Percentiles rank a stretch among this genome's conserved stretches.
Evolutionary conservation across 1,140 invertebrate species (phyloP).

Genomic region (Tachypleus tridentatus): DNA sequence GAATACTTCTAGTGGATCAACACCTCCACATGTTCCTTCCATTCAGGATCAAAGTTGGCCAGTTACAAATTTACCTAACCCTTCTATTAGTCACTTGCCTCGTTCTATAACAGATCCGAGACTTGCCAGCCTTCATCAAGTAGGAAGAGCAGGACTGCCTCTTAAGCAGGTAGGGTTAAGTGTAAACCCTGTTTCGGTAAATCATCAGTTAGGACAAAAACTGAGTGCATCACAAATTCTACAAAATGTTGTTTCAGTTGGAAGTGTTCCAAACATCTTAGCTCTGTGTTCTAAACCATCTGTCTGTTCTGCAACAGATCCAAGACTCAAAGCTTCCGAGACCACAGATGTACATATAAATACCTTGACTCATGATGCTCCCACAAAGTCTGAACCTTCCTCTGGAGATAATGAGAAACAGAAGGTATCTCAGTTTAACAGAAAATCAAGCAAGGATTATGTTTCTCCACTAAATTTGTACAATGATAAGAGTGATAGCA

Average conservation of each 20-base stretch:
- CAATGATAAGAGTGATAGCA: slow-evolving; percentile 4
- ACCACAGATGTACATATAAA: background rate
- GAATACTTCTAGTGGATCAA: background rate
- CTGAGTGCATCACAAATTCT: background rate
- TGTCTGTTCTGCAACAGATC: too few relatives aligned
- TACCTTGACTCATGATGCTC: slow-evolving; percentile 10
- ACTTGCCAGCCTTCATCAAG: slow-evolving; percentile 14
- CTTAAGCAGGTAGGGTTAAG: background rate
- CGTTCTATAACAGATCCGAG: slow-evolving; percentile 16
- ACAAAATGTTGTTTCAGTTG: background rate
- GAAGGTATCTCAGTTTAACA: slow-evolving; percentile 11
- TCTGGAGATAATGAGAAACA: slow-evolving; percentile 6
- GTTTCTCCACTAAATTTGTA: slow-evolving; percentile 20
- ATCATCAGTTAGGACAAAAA: background rate
- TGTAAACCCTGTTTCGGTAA: background rate
- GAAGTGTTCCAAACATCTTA: background rate
- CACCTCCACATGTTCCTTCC: background rate
- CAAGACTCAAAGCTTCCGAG: background rate
- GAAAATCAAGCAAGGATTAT: slow-evolving; percentile 20
- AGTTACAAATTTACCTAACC: slow-evolving; percentile 2
- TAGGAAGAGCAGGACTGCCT: slow-evolving; percentile 2
- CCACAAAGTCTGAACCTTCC: background rate
- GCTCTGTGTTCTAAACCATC: background rate
- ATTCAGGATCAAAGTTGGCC: background rate
- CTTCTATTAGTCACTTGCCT: slow-evolving; percentile 14